These are phyloP conservation scores for Nannobrachium achirus DNA, from an alignment of 2,113 vertebrate genomes.

Conservation along the genomic window DNA sequence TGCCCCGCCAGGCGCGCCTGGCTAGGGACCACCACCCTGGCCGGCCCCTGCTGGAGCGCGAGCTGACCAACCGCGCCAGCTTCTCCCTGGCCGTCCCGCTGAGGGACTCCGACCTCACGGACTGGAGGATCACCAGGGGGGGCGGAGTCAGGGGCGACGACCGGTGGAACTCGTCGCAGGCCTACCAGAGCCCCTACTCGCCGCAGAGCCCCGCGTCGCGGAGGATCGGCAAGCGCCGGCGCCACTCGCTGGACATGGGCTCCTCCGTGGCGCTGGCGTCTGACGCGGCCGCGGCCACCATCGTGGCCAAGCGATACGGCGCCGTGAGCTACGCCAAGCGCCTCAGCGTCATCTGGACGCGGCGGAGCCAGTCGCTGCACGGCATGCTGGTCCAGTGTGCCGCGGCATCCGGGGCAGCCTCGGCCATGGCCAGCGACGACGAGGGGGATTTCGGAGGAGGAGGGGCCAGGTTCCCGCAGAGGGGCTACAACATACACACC, in stretches of 20 bases:
- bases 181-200: conserved; percentile 74
- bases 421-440: conserved; percentile 69
- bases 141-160: conserved; percentile 40
- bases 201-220: conserved; percentile 53
- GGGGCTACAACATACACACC: conserved; percentile 75
- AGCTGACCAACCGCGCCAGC: conserved; percentile 70
- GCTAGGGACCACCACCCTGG: no score
- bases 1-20: conserved; percentile 68
- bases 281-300: conserved; percentile 47
- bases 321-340: conserved; percentile 85
- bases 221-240: conserved; percentile 81
- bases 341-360: conserved; percentile 88
- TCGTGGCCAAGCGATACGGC: conserved; percentile 68
- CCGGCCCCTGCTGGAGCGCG: conserved; percentile 62
- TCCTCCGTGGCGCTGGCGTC: conserved; percentile 68
- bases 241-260: conserved; percentile 89
- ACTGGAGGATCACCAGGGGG: conserved; percentile 64
- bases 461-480: conserved; percentile 45
- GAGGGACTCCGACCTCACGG: conserved; percentile 64
- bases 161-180: conserved; percentile 79
- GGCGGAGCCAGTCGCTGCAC: conserved; percentile 89
- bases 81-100: conserved; percentile 71
- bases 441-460: conserved; percentile 23
- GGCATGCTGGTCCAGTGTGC: conserved; percentile 85
- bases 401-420: conserved; percentile 68